Base-by-base conservation (phyloP, 2,888 invertebrate genomes). In the Exocentrus adspersus region DNA sequence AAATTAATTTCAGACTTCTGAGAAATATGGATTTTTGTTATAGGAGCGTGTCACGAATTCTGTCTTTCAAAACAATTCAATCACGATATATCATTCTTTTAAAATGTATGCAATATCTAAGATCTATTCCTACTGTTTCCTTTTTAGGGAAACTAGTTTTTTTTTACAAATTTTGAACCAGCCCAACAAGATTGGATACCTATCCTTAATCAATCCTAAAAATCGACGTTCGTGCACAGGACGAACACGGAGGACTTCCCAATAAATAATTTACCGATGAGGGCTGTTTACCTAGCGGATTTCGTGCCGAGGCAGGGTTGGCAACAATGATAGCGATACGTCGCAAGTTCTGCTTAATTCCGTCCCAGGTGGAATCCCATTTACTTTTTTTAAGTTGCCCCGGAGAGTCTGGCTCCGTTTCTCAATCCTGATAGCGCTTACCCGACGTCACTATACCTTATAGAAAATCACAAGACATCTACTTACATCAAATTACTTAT, bases 311-410 rank as follows among this genome's bases (percentile, higher is more conserved):
- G 28, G n/a, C n/a, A n/a, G 19, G 43, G 43, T 48, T 60, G 60
- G 51, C 17, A 60, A 60, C 60, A 60, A 53, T 50, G 50, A 59
- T 59, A 20, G 56, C 50, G 59, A 59, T 50, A 53, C 45, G 43
- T 52, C 60, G 53, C 53, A 37, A 45, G 46, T 46, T 53, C 51
- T 45, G 42, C 60, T 60, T 60, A 60, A 60, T 60, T 30, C 37
- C 28, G 53, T 60, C 60, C 60, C 60, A 60, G 53, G 60, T 45
- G 60, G 46, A 28, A 41, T 53, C 42, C 53, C 53, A 30, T 45
- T 60, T 51, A 43, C 32, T 60, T 60, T 60, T n/a, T 51, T 52
- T 60, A 60, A 46, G 45, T 46, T 45, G 51, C 60, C 60, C 60
- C 21, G 28, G 60, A 60, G 60, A 60, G 60, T 60, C 60, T 60